Evolutionary conservation across 2,113 vertebrate species (phyloP).

Genomic region (Rhegmatorhina hoffmannsi): DNA sequence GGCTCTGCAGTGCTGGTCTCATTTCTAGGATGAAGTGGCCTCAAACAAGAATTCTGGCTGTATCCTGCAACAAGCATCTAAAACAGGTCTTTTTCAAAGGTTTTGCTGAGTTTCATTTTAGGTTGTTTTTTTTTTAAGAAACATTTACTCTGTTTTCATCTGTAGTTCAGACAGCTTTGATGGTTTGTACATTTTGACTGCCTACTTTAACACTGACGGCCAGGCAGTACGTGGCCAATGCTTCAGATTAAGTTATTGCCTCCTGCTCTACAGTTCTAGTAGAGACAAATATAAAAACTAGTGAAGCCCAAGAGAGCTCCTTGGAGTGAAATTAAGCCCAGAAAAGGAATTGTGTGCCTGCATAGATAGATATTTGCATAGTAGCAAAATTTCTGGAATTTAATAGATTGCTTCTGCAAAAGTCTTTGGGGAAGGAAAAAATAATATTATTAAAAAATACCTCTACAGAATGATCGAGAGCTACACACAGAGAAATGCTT

Average conservation of each 20-base stretch:
- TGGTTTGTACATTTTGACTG: slow-evolving; percentile 20
- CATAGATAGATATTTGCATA: background rate
- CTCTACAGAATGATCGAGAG: slow-evolving; percentile 29
- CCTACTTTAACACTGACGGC: slow-evolving; percentile 12
- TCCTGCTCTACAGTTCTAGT: slow-evolving; percentile 65
- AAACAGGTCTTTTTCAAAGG: background rate
- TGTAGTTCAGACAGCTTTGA: background rate
- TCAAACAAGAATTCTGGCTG: background rate
- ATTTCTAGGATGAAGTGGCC: background rate
- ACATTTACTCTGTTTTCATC: background rate
- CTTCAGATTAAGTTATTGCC: slow-evolving; percentile 67
- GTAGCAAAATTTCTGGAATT: slow-evolving; percentile 3
- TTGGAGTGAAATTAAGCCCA: slow-evolving; percentile 48
- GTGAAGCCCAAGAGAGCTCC: slow-evolving; percentile 49
- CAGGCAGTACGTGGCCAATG: slow-evolving; percentile 40
- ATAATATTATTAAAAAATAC: background rate
- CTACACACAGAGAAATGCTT: slow-evolving; percentile 64
- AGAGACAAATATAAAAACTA: slow-evolving; percentile 50
- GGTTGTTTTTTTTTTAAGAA: background rate
- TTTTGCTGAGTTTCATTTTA: background rate
- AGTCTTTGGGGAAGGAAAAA: background rate
- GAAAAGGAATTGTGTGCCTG: slow-evolving; percentile 7
- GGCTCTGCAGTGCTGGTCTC: background rate
- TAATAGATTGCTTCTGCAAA: background rate
- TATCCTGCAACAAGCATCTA: background rate